Percentiles rank a stretch among this genome's conserved stretches.
Evolutionary conservation across 2,113 vertebrate species (phyloP).

Genomic region (Fukomys damarensis): DNA sequence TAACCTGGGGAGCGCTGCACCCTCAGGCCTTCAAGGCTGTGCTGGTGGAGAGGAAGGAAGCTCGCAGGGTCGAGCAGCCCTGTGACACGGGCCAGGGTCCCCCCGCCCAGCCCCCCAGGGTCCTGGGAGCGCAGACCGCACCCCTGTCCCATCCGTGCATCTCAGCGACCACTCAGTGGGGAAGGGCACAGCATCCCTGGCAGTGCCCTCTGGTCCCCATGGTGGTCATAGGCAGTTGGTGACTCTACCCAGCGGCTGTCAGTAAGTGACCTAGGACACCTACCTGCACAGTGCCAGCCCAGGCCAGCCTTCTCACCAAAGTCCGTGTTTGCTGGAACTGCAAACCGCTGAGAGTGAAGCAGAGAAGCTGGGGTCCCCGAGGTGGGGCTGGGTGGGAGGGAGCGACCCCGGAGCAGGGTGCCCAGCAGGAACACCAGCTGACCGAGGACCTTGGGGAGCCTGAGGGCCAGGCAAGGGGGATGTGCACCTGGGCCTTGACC

Average conservation of each 20-base stretch:
- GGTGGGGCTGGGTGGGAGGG: too few species aligned
- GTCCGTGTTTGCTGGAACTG: background rate
- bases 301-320: background rate
- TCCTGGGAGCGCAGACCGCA: background rate
- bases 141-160: background rate
- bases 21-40: background rate
- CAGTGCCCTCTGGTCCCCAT: background rate
- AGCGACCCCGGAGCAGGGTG: too few species aligned
- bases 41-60: too few species aligned
- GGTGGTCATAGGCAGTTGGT: background rate
- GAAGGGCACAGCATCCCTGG: background rate
- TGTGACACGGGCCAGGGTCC: background rate
- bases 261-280: background rate
- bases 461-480: accelerated
- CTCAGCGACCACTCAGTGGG: background rate
- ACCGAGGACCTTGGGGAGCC: background rate
- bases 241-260: background rate
- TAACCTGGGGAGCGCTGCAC: background rate
- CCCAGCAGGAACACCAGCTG: too few species aligned
- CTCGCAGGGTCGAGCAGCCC: accelerated
- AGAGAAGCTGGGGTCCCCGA: background rate
- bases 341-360: background rate
- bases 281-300: background rate
- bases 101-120: background rate
- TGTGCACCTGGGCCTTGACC: accelerated